Conservation (phyloP, 2,113 vertebrate species). For the Eubucco bourcierii region DNA sequence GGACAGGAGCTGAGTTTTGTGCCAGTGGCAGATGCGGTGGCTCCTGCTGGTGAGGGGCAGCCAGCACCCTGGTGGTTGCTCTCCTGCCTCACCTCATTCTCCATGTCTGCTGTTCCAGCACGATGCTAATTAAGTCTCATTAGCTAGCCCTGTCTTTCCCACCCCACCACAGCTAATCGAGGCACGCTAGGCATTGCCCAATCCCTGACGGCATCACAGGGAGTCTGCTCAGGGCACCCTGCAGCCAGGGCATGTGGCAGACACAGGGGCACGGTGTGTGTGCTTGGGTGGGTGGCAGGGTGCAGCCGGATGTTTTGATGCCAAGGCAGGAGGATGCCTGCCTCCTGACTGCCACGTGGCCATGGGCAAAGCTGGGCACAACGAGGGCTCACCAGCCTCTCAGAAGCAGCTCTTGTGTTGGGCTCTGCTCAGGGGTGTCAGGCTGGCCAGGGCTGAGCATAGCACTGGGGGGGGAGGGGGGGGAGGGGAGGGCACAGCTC, state of each 20-base stretch:
- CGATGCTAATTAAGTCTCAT: not conserved
- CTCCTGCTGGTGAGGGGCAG: fast-evolving
- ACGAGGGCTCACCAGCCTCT: not conserved
- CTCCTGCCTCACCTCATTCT: not conserved
- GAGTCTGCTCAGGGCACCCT: not conserved
- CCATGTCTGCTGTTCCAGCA: not conserved
- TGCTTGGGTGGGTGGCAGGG: fast-evolving
- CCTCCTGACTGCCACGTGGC: fast-evolving
- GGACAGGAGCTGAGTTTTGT: not conserved
- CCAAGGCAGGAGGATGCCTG: not conserved
- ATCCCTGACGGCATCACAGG: fast-evolving
- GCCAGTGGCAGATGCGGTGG: not conserved
- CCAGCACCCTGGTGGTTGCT: not conserved
- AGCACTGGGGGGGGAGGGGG: fast-evolving
- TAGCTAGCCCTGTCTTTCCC: not conserved
- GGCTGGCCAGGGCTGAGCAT: not conserved
- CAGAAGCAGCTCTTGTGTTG: fast-evolving
- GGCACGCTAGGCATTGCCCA: not conserved
- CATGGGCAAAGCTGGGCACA: fast-evolving
- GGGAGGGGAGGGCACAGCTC: no score
- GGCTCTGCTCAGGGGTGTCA: not conserved
- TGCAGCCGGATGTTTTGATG: not conserved
- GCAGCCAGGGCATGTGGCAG: fast-evolving
- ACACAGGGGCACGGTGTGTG: fast-evolving
- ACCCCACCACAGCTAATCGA: not conserved